Base-by-base conservation (phyloP, 1,140 invertebrate genomes). In the Subanguina moxae region DNA sequence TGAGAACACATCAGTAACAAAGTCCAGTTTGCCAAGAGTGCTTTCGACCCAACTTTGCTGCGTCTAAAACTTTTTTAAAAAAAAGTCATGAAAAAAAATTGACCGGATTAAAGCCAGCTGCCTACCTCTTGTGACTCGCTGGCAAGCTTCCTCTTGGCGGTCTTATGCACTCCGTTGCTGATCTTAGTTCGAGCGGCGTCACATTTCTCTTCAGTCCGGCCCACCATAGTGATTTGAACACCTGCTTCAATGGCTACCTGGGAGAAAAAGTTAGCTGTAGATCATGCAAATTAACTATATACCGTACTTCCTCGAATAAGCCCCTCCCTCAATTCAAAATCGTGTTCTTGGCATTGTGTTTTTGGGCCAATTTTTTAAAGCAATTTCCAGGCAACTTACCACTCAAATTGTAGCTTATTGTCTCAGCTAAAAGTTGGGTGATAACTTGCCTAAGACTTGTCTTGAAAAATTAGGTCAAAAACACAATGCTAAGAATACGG, bases 211-310 rank as follows among this genome's bases (percentile, higher is more conserved):
- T 66, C 57, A 23, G 57, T 65, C 19, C 78, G 65, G 17, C 76
- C 77, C 23, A 81, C 77, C 28, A 79, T 32, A 42, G 65, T 71
- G 19, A 79, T 76, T 13, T 68, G 59, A 65, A 75, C 62, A 13
- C 77, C 77, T 19, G 77, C 64, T 62, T 81, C 76, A 46, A 78
- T 25, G 30, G 76, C 70, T 8, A 78, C 57, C 72, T 76, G 8
- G n/a, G 62, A 28, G 38, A 72, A 17, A 45, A 45, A 27, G n/a
- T n/a, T n/a, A 45, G n/a, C 15, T 30, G 27, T 30, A 30, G 3
- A 45, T n/a, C 19, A 45, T 30, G 17, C n/a, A 61, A 45, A 45
- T 30, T 21, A 5, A 11, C 32, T 38, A 11, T 11, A 38, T 38
- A n/a, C n/a, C n/a, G n/a, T n/a, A n/a, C n/a, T n/a, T n/a, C n/a